Evolutionary conservation across 2,888 invertebrate genomes (phyloP).

Genomic region (Melanostoma scalare): DNA sequence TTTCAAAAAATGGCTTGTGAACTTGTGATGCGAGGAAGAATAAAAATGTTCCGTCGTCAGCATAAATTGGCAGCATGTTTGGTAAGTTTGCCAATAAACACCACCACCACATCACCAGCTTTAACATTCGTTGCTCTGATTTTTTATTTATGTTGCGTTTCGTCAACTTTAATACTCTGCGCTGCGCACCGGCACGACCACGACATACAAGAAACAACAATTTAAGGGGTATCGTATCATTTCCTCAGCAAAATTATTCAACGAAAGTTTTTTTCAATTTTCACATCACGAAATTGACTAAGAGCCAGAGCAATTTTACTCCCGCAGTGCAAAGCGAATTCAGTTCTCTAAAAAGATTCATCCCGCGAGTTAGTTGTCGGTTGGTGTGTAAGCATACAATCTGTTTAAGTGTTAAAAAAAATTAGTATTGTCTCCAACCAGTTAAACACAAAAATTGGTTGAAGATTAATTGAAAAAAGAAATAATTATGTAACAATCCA

Average conservation of each 20-base stretch:
- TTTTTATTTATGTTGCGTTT: constrained; percentile 46
- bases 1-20: not conserved
- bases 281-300: constrained; percentile 39
- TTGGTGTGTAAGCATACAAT: constrained; percentile 42
- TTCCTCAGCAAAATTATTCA: constrained; percentile 27
- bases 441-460: not conserved
- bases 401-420: constrained; percentile 10
- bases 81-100: constrained; percentile 7
- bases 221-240: constrained; percentile 25
- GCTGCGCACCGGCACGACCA: constrained; percentile 21
- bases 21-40: not conserved
- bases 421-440: not conserved
- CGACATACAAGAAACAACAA: constrained; percentile 12
- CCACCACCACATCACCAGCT: not conserved
- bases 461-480: not conserved
- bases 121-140: constrained; percentile 1
- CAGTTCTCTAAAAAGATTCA: constrained; percentile 66
- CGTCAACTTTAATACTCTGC: constrained; percentile 42
- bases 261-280: constrained; percentile 45
- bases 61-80: constrained; percentile 29
- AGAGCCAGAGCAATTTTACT: constrained; percentile 45
- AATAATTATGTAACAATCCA: too few relatives aligned
- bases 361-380: constrained; percentile 57
- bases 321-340: constrained; percentile 51
- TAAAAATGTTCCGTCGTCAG: constrained; percentile 12